A percentile compares a stretch with the other conserved stretches of the same genome.
phyloP scores from a whole-genome alignment of 2,888 invertebrate genomes.

The Cybosia mesomella region DNA sequence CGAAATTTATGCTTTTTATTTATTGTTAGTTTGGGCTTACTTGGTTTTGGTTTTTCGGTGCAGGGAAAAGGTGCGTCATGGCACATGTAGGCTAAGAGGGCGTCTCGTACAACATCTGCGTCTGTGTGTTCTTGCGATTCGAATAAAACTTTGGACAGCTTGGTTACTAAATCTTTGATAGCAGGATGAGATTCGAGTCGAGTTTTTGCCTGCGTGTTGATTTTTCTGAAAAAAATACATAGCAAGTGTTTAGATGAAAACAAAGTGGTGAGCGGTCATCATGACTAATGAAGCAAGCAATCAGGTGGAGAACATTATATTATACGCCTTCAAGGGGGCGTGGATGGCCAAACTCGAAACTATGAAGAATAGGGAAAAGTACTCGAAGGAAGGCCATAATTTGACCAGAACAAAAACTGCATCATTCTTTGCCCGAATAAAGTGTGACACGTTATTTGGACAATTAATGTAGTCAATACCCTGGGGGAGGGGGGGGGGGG shows the following conservation, averaged over 20 bases:
- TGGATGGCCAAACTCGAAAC: too few relatives aligned
- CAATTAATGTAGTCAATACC: too few relatives aligned
- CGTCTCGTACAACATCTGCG: constrained; percentile 92
- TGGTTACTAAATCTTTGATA: constrained; percentile 90
- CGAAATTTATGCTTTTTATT: constrained; percentile 60
- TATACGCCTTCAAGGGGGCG: too few relatives aligned
- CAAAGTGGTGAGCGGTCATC: not conserved
- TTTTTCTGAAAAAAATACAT: constrained; percentile 75
- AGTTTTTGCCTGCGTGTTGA: constrained; percentile 87
- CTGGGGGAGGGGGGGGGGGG: too few relatives aligned
- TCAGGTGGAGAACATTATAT: too few relatives aligned
- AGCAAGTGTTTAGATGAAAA: not conserved
- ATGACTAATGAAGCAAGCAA: too few relatives aligned
- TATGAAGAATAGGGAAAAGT: too few relatives aligned
- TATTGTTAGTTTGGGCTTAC: constrained; percentile 51
- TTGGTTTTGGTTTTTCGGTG: constrained; percentile 72
- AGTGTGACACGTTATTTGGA: too few relatives aligned
- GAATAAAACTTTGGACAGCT: constrained; percentile 88
- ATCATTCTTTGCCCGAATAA: too few relatives aligned
- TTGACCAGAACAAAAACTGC: too few relatives aligned
- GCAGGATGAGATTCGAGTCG: constrained; percentile 92
- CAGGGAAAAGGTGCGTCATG: constrained; percentile 94
- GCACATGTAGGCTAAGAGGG: constrained; percentile 94
- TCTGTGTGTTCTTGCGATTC: constrained; percentile 90
- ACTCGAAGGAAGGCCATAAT: too few relatives aligned